Evolutionary conservation across 2,888 invertebrate species (phyloP).

Genomic region (Apotomis turbidana): DNA sequence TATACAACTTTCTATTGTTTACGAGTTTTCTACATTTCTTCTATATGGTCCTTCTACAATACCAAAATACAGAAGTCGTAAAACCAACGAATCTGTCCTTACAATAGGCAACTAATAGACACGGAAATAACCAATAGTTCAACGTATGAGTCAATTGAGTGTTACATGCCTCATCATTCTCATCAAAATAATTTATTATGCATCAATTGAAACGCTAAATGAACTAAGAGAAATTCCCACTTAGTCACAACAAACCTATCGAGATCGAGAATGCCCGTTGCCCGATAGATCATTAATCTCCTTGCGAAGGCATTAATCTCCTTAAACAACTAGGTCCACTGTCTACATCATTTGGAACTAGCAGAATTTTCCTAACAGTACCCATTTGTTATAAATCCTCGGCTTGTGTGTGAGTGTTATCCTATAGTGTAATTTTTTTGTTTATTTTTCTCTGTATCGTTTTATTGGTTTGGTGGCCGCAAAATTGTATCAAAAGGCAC

Average conservation of each 20-base stretch:
- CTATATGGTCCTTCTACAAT: no score
- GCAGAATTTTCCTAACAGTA: conserved; percentile 12
- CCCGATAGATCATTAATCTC: conserved; percentile 37
- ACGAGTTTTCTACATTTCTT: no score
- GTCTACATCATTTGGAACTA: conserved; percentile 10
- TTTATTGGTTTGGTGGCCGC: no score
- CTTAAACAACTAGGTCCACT: conserved; percentile 25
- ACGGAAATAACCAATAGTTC: conserved; percentile 3
- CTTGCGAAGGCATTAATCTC: conserved; percentile 40
- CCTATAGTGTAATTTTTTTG: not conserved
- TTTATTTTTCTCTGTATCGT: no score
- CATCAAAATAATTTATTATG: conserved; percentile 3
- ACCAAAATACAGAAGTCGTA: no score
- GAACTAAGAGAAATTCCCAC: conserved; percentile 12
- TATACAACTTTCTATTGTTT: no score
- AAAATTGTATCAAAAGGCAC: no score
- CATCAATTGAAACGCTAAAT: conserved; percentile 10
- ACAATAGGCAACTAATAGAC: not conserved
- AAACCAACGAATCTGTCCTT: not conserved
- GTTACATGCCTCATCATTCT: conserved; percentile 17
- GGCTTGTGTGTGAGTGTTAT: not conserved
- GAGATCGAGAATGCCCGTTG: conserved; percentile 12
- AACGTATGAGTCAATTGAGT: conserved; percentile 23
- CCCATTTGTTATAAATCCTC: not conserved
- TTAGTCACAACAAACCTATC: not conserved